A percentile compares a stretch with the other conserved stretches of the same genome.
Conservation (phyloP, 2,888 invertebrate genomes). For the Tupiocoris notatus region DNA sequence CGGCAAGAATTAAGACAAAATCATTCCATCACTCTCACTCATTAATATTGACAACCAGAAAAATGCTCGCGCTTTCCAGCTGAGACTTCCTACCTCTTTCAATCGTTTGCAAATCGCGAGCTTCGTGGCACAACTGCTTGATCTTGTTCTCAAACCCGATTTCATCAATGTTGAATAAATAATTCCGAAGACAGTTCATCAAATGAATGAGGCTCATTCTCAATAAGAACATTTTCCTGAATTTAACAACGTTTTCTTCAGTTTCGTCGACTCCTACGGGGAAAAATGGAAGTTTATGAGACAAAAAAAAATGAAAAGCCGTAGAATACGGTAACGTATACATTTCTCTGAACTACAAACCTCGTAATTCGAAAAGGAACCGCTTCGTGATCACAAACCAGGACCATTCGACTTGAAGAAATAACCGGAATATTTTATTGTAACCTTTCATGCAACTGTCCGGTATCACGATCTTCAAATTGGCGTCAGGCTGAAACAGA, state of each 20-base stretch:
- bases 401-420: conserved; percentile 36
- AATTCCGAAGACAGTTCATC: conserved; percentile 35
- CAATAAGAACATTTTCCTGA: conserved; percentile 38
- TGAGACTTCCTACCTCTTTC: conserved; percentile 37
- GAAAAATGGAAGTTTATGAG: background rate
- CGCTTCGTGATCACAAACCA: conserved; percentile 14
- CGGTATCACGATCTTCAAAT: conserved; percentile 17
- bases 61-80: too few species aligned
- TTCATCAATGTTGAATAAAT: conserved; percentile 40
- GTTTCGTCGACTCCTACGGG: conserved; percentile 9
- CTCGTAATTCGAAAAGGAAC: conserved; percentile 1
- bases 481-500: conserved; percentile 26
- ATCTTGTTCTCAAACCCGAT: conserved; percentile 39
- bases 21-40: too few species aligned
- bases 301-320: too few species aligned
- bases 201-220: conserved; percentile 39
- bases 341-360: too few species aligned
- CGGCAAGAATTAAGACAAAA: too few species aligned
- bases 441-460: conserved; percentile 29
- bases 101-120: conserved; percentile 42
- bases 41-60: too few species aligned
- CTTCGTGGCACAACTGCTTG: conserved; percentile 32
- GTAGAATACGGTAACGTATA: too few species aligned
- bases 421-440: conserved; percentile 32
- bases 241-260: conserved; percentile 9